phyloP scores from a whole-genome alignment of 2,797 vertebrate genomes.

The Alosa sapidissima region DNA sequence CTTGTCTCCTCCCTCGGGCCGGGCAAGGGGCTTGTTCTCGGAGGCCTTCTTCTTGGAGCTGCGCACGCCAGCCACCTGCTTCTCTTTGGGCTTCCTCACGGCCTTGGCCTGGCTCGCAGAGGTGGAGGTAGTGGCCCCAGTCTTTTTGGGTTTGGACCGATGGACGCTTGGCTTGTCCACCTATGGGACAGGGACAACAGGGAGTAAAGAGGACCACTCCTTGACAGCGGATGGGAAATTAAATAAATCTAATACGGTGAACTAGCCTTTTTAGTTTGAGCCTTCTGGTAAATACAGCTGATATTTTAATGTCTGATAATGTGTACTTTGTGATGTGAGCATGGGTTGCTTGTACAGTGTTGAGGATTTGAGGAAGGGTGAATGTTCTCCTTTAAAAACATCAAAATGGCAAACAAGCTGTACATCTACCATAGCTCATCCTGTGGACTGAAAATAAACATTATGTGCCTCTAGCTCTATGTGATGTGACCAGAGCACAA shows the following conservation, averaged over 20 bases:
- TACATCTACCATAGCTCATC: not conserved
- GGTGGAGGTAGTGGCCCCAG: conserved; percentile 69
- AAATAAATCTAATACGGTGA: no score
- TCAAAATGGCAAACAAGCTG: not conserved
- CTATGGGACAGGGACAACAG: conserved; percentile 65
- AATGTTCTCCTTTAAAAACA: no score
- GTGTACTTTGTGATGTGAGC: no score
- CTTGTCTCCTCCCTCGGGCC: conserved; percentile 83
- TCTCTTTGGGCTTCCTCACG: conserved; percentile 93
- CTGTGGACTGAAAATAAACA: not conserved
- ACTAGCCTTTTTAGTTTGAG: no score
- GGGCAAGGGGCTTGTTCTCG: conserved; percentile 76
- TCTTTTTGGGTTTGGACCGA: conserved; percentile 93
- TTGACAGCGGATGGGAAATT: not conserved
- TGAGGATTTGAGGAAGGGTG: no score
- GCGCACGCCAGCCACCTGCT: conserved; percentile 79
- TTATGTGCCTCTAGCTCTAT: not conserved
- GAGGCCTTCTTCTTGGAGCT: conserved; percentile 86
- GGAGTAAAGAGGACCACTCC: no score
- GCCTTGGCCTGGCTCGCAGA: conserved; percentile 81
- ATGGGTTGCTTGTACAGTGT: no score
- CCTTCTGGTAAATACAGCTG: not conserved
- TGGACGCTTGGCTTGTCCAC: conserved; percentile 85
- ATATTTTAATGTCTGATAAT: no score
- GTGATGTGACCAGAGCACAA: not conserved